These are phyloP conservation scores for Antennarius maculatus DNA, from an alignment of 2,797 vertebrate species.

Conservation along the genomic window DNA sequence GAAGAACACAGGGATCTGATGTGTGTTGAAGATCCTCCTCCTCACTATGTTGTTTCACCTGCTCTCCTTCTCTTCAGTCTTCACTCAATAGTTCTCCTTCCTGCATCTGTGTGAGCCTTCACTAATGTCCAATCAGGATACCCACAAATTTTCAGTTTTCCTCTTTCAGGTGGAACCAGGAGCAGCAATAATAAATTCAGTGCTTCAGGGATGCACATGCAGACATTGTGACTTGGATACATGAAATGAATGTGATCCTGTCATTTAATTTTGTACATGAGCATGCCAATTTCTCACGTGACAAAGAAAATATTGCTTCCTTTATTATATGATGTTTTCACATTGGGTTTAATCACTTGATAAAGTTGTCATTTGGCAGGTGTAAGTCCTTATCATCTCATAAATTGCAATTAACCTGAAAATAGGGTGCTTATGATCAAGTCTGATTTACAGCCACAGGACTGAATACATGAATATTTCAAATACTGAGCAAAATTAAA, in stretches of 20 bases:
- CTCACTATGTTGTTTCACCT: too few relatives aligned
- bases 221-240: background rate
- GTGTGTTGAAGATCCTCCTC: too few relatives aligned
- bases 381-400: slow-evolving; percentile 21
- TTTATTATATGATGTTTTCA: background rate
- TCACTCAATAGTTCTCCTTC: too few relatives aligned
- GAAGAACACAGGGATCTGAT: too few relatives aligned
- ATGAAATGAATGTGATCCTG: background rate
- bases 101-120: too few relatives aligned
- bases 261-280: background rate
- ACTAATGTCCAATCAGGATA: too few relatives aligned
- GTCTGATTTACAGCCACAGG: slow-evolving; percentile 17
- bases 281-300: fast-evolving
- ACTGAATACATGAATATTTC: slow-evolving; percentile 32
- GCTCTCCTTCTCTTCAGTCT: too few relatives aligned
- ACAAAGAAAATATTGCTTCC: background rate
- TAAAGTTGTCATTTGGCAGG: slow-evolving; percentile 7
- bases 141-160: too few relatives aligned
- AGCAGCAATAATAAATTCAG: background rate
- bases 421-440: slow-evolving; percentile 13
- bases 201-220: background rate
- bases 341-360: background rate
- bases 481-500: slow-evolving; percentile 24
- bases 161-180: background rate
- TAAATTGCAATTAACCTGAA: slow-evolving; percentile 39